Evolutionary conservation across 2,113 vertebrate genomes (phyloP), one percentile per base, ranked within the genome.

Genomic region (Amphiprion ocellaris): DNA sequence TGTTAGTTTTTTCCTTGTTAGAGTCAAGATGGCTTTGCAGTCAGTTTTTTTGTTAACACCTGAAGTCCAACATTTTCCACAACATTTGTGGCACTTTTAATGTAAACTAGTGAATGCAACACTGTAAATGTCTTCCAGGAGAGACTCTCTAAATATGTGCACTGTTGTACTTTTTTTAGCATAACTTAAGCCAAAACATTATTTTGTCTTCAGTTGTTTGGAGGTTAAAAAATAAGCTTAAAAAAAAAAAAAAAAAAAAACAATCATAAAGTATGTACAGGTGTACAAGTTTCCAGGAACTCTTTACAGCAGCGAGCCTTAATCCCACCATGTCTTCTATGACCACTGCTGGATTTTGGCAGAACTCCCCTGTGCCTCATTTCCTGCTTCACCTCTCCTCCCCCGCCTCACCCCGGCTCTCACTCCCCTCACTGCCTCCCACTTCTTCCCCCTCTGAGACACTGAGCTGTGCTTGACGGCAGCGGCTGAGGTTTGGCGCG

Each of bases 401-500:
- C 30, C 69, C 79, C 74, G 63, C 52, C 52, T 50, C 33, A 54
- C 77, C 58, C 53, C 52, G 59, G n/a, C 37, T 52, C 79, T 81
- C 90, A 19, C 10, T 44, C 90, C 81, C 84, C 71, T 81, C 82
- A 79, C 71, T 66, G 41, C 77, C 82, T 82, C 79, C 78, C 16
- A 59, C 70, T 82, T 72, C 64, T 82, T 79, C 83, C 56, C 75
- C 74, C 87, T 88, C 83, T 84, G 90, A 92, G 85, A 87, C 33
- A 37, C 87, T 83, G 75, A 79, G 77, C 75, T 23, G 17, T 56
- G 79, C 79, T 89, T 81, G 83, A 84, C 88, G 86, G 72, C 85
- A 79, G 89, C 76, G 60, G 77, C 90, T 90, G 89, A 87, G 87
- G 90, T 92, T 92, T 87, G 91, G 90, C 88, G 54, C 85, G 67